phyloP scores from a whole-genome alignment of 1,140 invertebrate species.

The Rhysida immarginata region DNA sequence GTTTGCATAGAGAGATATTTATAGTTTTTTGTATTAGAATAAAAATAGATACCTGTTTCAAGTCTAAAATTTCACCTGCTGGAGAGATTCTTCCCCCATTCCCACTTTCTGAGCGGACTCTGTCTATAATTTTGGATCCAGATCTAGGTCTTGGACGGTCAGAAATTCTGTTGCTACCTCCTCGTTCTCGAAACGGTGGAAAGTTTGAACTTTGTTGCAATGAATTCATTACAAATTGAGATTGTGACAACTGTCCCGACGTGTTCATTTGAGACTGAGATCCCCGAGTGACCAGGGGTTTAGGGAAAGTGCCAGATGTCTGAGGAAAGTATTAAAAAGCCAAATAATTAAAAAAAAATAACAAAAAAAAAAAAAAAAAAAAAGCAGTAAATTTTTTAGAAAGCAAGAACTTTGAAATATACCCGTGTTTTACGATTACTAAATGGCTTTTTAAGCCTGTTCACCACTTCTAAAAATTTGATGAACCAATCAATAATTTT shows the following conservation, averaged over 20 bases:
- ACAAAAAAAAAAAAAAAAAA: too few species aligned
- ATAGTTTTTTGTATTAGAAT: too few species aligned
- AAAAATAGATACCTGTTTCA: conserved; percentile 4
- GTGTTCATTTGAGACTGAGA: neutral
- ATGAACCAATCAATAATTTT: conserved; percentile 54
- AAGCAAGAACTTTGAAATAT: too few species aligned
- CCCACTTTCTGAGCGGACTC: conserved; percentile 22
- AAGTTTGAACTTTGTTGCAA: neutral
- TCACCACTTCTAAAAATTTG: conserved; percentile 73
- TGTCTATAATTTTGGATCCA: conserved; percentile 49
- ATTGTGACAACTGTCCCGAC: neutral
- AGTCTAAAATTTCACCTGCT: conserved; percentile 35
- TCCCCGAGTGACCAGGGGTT: neutral
- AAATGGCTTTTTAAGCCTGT: conserved; percentile 65
- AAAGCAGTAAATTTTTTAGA: too few species aligned
- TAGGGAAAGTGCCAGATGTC: neutral
- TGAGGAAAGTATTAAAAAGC: neutral
- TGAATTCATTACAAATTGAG: neutral
- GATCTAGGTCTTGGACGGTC: conserved; percentile 59
- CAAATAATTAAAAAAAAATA: neutral
- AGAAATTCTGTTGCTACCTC: conserved; percentile 65
- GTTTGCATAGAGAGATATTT: too few species aligned
- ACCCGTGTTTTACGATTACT: conserved; percentile 16
- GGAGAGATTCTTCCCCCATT: conserved; percentile 39
- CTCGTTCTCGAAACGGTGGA: conserved; percentile 51